Base-by-base conservation (phyloP, 2,888 invertebrate genomes). In the Lapara coniferarum region DNA sequence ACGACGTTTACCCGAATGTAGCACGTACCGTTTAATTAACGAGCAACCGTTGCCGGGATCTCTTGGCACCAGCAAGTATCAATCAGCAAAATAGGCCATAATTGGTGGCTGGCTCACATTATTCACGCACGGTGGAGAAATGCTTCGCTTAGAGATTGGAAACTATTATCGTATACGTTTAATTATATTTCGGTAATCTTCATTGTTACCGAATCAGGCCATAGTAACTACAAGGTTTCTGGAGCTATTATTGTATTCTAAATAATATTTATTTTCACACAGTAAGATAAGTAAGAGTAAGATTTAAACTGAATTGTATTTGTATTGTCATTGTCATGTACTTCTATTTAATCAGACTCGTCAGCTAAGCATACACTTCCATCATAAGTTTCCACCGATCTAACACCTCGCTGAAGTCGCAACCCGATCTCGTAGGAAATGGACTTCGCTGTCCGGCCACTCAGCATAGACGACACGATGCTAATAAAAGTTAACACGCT, bases 21-120 rank as follows among this genome's bases (percentile, higher is more conserved):
- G 13, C 49, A 49, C 51, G 19, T 70, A 58, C 46, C 56, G 46
- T 71, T 55, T 74, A 75, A 77, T 77, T 73, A 76, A 70, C 56
- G 19, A 71, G 59, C 63, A 72, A 73, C 72, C 71, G 67, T 70
- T 72, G 2, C 19, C 49, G 19, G 69, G 73, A 71, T 70, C 72
- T 30, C 13, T 56, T 46, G 25, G 70, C 67, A 53, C 66, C 73
- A 73, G 71, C 71, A 66, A 53, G 71, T 73, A 74, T 77, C 76
- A 76, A 76, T 78, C 73, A 76, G 66, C 66, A 52, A 69, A 71
- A 70, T 74, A 74, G 44, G 67, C 16, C 56, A 56, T 75, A 76
- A 75, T 80, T 75, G 73, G 71, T 58, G 58, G 69, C 68, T 63
- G 53, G 53, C 67, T 49, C 63, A 59, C 68, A 67, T 66, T 70